Base-by-base conservation (phyloP, 2,888 invertebrate genomes). In the Drosophila fungiperda region DNA sequence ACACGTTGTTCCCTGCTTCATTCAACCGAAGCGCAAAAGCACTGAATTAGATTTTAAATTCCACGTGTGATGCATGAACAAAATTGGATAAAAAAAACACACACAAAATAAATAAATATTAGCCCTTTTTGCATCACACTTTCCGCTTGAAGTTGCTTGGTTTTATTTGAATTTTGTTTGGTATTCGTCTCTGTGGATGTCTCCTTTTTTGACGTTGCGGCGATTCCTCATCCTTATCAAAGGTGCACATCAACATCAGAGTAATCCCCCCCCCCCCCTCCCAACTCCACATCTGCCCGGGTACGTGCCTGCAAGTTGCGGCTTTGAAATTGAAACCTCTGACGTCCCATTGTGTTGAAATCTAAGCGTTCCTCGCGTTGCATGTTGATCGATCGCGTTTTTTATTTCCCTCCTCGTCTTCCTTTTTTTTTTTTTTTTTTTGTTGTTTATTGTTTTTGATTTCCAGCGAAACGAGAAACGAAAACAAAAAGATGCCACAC, bases 161-260 rank as follows among this genome's bases (percentile, higher is more conserved):
- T 59, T 66, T 58, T 45, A 23, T 59, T 60, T 38, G 23, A 15
- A 12, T 42, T 45, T 50, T 42, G 29, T 62, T 66, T 65, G 50
- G 52, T 36, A 45, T 53, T 9, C n/a, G 33, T 26, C 50, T 53
- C 38, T 23, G 23, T 5, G 29, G 49, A 20, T 36, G 26, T 11
- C 33, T 32, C 26, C 29, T 8, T 5, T 29, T 29, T 45, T 78
- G 67, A 75, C 68, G 59, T 73, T 71, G 60, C 78, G 64, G 59
- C 75, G 57, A 67, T 57, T 32, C 60, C 71, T 69, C 63, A 81
- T 89, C 85, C 89, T 89, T 89, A 85, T 85, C 85, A 73, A 81
- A 89, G 89, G 89, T 84, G 89, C 85, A 84, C 89, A 85, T 89
- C 85, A 82, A 74, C 87, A 89, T 79, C 85, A 81, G 87, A 77